Base-by-base conservation (phyloP, 2,797 vertebrate genomes). In the Capromys pilorides region DNA sequence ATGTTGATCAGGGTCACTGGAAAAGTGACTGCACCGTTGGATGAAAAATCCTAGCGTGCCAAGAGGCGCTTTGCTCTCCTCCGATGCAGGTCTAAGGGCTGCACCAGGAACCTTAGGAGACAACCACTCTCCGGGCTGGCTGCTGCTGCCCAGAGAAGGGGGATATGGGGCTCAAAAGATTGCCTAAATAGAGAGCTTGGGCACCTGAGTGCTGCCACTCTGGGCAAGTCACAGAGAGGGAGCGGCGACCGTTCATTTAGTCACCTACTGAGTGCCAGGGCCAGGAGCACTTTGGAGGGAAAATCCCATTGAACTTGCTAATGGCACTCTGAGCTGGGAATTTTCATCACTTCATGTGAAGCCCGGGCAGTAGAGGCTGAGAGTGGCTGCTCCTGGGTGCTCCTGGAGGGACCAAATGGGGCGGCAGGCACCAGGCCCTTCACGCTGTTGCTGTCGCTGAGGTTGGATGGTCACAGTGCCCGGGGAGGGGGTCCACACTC, bases 1-100 rank as follows among this genome's bases (percentile, higher is more conserved):
- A 81, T 87, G 77, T 73, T 92, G 61, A 82, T 91, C 54, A 64
- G 88, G 84, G 83, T 95, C 95, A 95, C 61, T 82, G 33, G 33
- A 96, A 59, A 95, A 93, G 77, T 39, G 41, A 79, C 61, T 51
- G 51, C 54, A 79, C 93, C 22, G 5, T 16, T 94, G 91, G 71
- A 92, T 89, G 79, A 39, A 66, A 90, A 97, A 86, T 59, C 31
- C 83, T 6, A 93, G 7, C 49, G n/a, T 49, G 79, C 9, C 49
- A 71, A 94, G 80, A 92, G 39, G n/a, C 26, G 86, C 14, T 51
- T 86, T 11, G 59, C 16, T 41, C n/a, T 75, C 36, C 14, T 89
- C 78, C 77, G 61, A 77, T 69, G 7, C 31, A 21, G 26, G 87
- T 12, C 6, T 45, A 13, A 14, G 80, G 45, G 75, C n/a, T 51